A percentile compares a stretch with the other conserved stretches of the same genome.
phyloP scores from a whole-genome alignment of 2,888 invertebrate species.

The Steromphala cineraria region DNA sequence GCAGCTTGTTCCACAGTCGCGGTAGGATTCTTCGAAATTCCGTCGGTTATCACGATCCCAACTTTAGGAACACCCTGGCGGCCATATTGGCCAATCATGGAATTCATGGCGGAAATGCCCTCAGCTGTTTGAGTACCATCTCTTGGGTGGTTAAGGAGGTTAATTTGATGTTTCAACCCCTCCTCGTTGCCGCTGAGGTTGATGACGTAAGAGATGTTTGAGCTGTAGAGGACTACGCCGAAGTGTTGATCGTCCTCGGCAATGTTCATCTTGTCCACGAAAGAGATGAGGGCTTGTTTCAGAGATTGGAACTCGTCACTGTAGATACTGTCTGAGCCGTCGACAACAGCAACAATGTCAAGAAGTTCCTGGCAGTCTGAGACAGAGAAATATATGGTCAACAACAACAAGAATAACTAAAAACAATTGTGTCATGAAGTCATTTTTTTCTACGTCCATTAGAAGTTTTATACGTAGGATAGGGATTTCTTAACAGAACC shows the following conservation, averaged over 20 bases:
- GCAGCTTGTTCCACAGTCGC: conserved; percentile 71
- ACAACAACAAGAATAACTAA: neutral
- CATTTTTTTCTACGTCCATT: no score
- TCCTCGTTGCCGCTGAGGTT: conserved; percentile 34
- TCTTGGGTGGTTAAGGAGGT: conserved; percentile 37
- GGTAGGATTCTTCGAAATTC: conserved; percentile 62
- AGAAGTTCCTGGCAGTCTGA: conserved; percentile 54
- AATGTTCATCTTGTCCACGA: conserved; percentile 48
- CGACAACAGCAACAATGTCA: conserved; percentile 62
- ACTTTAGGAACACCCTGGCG: conserved; percentile 67
- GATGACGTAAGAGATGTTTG: conserved; percentile 37
- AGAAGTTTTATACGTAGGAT: no score
- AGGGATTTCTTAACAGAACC: no score
- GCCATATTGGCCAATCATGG: conserved; percentile 38
- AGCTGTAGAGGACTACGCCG: conserved; percentile 50
- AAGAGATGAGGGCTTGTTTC: conserved; percentile 41
- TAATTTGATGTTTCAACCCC: conserved; percentile 31
- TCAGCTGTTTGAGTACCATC: conserved; percentile 47
- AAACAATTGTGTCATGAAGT: no score
- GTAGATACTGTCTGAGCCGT: conserved; percentile 62
- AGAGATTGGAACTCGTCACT: conserved; percentile 47
- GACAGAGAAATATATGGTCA: no score
- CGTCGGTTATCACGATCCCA: conserved; percentile 74
- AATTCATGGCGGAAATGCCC: conserved; percentile 46
- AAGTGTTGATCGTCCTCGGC: conserved; percentile 33